A percentile compares a stretch with the other conserved stretches of the same genome.
Evolutionary conservation across 2,888 invertebrate species (phyloP).

Genomic region (Caenorhabditis drosophilae): DNA sequence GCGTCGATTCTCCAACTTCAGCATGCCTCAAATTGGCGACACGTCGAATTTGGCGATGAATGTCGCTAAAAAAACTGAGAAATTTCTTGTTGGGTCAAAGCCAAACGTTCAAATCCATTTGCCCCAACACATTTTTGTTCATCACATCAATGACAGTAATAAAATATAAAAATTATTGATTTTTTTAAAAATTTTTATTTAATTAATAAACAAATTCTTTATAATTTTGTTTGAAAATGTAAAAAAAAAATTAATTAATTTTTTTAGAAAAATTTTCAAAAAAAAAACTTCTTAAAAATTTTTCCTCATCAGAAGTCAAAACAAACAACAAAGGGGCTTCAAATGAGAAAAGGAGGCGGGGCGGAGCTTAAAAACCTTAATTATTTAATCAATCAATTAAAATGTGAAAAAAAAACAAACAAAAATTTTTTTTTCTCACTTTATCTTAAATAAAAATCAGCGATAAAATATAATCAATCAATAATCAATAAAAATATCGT

Average conservation of each 20-base stretch:
- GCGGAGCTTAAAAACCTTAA: too few relatives aligned
- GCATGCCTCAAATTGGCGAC: too few relatives aligned
- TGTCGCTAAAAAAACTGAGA: conserved; percentile 4
- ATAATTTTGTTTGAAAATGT: neutral
- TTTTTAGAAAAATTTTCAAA: neutral
- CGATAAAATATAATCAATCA: too few relatives aligned
- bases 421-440: too few relatives aligned
- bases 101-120: conserved; percentile 12
- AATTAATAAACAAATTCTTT: neutral
- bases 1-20: too few relatives aligned
- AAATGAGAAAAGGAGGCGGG: too few relatives aligned
- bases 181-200: neutral
- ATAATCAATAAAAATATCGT: too few relatives aligned
- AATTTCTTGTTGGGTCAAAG: neutral
- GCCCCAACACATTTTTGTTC: conserved; percentile 25
- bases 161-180: neutral
- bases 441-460: too few relatives aligned
- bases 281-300: neutral
- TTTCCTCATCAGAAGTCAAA: neutral
- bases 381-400: too few relatives aligned
- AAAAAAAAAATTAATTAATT: neutral
- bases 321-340: too few relatives aligned
- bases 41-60: conserved; percentile 31
- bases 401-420: too few relatives aligned
- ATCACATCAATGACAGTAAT: conserved; percentile 23